Evolutionary conservation across 2,797 vertebrate genomes (phyloP).

Genomic region (Phrynocephalus guinanensis): DNA sequence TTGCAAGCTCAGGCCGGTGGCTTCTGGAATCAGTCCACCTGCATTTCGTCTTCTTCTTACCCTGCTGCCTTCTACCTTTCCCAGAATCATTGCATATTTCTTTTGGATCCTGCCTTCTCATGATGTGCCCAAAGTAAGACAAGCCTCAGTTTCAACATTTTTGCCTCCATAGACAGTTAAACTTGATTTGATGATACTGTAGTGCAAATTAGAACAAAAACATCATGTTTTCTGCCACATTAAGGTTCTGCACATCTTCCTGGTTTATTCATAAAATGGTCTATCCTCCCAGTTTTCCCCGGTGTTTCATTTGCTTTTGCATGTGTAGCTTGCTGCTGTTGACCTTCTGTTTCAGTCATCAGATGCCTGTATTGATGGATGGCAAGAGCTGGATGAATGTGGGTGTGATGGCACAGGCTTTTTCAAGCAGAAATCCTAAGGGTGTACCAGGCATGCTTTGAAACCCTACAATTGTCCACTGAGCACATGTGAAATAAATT

Average conservation of each 20-base stretch:
- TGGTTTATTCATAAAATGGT: background rate
- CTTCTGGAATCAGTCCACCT: too few species aligned
- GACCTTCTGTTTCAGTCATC: background rate
- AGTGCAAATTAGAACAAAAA: too few species aligned
- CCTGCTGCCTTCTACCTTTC: too few species aligned
- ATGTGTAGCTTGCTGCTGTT: background rate
- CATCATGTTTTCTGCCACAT: background rate
- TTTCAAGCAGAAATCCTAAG: conserved; percentile 40
- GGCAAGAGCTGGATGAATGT: background rate
- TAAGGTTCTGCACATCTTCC: background rate
- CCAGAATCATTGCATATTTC: too few species aligned
- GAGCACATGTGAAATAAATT: conserved; percentile 39
- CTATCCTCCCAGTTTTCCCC: background rate
- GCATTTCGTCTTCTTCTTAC: too few species aligned
- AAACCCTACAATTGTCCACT: background rate
- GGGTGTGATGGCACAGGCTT: conserved; percentile 22
- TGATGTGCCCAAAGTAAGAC: too few species aligned
- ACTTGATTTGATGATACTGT: too few species aligned
- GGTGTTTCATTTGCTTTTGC: background rate
- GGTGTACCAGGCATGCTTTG: conserved; percentile 28
- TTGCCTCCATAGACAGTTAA: too few species aligned
- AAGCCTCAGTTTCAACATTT: too few species aligned
- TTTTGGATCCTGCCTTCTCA: too few species aligned
- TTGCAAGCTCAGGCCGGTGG: too few species aligned
- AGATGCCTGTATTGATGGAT: conserved; percentile 24